These are phyloP conservation scores for Pelodiscus sinensis DNA, from an alignment of 2,113 vertebrate genomes.

Conservation along the genomic window DNA sequence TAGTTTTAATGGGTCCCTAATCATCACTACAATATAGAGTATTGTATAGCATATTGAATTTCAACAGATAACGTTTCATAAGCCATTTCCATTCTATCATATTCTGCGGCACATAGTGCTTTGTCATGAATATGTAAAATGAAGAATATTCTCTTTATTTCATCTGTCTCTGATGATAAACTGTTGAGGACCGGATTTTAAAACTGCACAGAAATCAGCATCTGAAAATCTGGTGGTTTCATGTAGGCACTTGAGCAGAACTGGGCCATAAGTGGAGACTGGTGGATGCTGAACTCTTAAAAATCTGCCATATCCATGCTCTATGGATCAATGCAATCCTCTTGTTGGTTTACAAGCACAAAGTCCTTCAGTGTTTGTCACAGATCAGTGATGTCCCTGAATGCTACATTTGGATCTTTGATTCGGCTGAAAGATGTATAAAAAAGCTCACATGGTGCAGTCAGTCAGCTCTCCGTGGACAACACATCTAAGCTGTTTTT, in stretches of 20 bases:
- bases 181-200: not conserved
- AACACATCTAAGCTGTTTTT: not conserved
- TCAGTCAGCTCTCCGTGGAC: not conserved
- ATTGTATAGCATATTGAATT: not conserved
- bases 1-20: not conserved
- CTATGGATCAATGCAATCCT: not conserved
- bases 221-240: not conserved
- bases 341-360: not conserved
- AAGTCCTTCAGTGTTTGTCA: not conserved
- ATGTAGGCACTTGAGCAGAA: not conserved
- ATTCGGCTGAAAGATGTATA: constrained; percentile 16
- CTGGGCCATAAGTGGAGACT: not conserved
- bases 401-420: not conserved
- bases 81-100: not conserved
- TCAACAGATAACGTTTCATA: constrained; percentile 28
- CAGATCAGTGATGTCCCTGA: not conserved
- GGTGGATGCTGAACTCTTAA: not conserved
- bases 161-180: constrained; percentile 17
- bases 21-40: not conserved
- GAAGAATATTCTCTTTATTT: constrained; percentile 56
- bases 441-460: not conserved
- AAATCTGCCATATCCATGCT: fast-evolving
- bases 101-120: constrained; percentile 26
- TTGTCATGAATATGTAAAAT: constrained; percentile 49
- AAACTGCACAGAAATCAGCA: not conserved